Evolutionary conservation across 1,140 invertebrate species (phyloP), one percentile per base, ranked within the genome.

Genomic region (Sipha flava): DNA sequence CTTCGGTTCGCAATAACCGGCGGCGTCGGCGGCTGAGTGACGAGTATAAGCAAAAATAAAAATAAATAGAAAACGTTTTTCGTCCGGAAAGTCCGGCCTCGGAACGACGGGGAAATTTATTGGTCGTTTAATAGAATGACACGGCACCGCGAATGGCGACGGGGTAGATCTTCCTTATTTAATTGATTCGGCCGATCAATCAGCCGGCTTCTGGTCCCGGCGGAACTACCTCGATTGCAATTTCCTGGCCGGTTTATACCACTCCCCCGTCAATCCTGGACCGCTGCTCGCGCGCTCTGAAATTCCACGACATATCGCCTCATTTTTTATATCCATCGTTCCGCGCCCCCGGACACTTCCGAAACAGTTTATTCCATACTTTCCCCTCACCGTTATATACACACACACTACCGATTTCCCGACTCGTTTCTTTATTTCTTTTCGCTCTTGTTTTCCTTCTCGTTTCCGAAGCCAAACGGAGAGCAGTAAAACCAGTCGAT

Each of bases 131-230:
- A 77, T 59, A 40, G 21, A 77, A 77, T 43, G 34, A 59, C 31
- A 40, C 37, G 52, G 26, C 16, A 5, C 29, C 12, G 47, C 29
- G 7, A 3, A 10, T 29, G 16, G 18, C 3, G 31, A 5, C 3
- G 1, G 21, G 3, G 23, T 12, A 3, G 49, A 18, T 21, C 37
- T 77, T 59, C 73, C 52, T 77, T 59, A 77, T 77, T 77, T 57
- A 77, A 77, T 77, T 77, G 73, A 77, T 77, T 77, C 52, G 16
- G n/a, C 73, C 49, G 73, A 77, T 77, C 73, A 77, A 77, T 77
- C 73, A 77, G 34, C 12, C 29, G 16, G 49, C 18, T 34, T 54
- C 18, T 75, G 72, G 72, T 75, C 45, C 49, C 31, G 72, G 72
- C 73, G 49, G 52, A 77, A 57, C 34, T 34, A 59, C 21, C 73